Evolutionary conservation across 2,113 vertebrate genomes (phyloP).

Genomic region (Siniperca knerii): DNA sequence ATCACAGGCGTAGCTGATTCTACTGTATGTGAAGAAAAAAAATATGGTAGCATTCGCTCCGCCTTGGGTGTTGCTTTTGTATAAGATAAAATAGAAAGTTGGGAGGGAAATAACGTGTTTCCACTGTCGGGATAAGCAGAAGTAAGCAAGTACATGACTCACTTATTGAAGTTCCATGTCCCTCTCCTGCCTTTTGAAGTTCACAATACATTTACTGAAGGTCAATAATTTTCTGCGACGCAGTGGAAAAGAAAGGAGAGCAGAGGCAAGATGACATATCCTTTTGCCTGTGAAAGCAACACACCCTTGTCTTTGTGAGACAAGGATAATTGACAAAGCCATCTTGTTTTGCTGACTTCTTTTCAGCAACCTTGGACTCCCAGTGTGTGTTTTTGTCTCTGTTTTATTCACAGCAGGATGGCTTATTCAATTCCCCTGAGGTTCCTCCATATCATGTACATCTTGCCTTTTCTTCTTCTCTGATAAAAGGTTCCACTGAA

Average conservation of each 20-base stretch:
- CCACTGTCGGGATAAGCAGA: background rate
- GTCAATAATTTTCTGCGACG: conserved; percentile 47
- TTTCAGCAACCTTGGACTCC: conserved; percentile 26
- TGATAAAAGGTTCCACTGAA: conserved; percentile 3
- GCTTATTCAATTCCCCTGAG: conserved; percentile 31
- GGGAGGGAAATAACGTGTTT: background rate
- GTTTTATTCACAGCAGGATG: conserved; percentile 40
- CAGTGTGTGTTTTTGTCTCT: conserved; percentile 5
- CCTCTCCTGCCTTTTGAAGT: conserved; percentile 28
- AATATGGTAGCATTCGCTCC: background rate
- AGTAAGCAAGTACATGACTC: background rate
- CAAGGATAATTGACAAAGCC: conserved; percentile 45
- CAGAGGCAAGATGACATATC: conserved; percentile 38
- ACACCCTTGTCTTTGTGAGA: conserved; percentile 27
- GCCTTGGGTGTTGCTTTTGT: background rate
- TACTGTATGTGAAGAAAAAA: background rate
- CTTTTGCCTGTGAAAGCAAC: conserved; percentile 56
- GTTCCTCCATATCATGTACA: conserved; percentile 3
- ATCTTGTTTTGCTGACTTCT: conserved; percentile 34
- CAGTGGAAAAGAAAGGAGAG: conserved; percentile 43
- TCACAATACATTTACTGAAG: conserved; percentile 52
- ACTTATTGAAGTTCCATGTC: background rate
- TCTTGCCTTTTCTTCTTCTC: conserved; percentile 35
- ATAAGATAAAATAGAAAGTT: background rate
- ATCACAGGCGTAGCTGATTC: conserved; percentile 8